phyloP scores from a whole-genome alignment of 2,888 invertebrate species.

The Spilosoma lubricipeda region DNA sequence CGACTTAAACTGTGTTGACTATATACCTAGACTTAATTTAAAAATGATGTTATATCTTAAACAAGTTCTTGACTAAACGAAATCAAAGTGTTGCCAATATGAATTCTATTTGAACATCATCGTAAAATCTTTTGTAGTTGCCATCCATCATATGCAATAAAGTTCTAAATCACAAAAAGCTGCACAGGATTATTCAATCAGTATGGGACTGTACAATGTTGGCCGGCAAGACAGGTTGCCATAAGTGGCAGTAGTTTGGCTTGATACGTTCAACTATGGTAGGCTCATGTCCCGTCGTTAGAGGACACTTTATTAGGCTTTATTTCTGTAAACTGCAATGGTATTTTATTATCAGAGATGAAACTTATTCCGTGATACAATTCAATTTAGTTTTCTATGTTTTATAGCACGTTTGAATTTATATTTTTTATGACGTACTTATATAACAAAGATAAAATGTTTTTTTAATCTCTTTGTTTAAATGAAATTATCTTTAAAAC shows the following conservation, averaged over 20 bases:
- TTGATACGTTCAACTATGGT: slow-evolving; percentile 15
- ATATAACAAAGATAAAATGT: no score
- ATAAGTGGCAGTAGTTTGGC: slow-evolving; percentile 33
- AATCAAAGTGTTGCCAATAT: background rate
- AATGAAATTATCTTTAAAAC: no score
- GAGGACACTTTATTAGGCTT: slow-evolving; percentile 11
- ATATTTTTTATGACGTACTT: no score
- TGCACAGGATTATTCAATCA: slow-evolving; percentile 40
- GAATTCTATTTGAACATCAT: background rate
- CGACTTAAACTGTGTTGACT: no score
- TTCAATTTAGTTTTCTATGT: background rate
- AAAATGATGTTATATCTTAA: background rate
- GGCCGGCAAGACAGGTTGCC: slow-evolving; percentile 32
- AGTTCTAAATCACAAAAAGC: slow-evolving; percentile 29
- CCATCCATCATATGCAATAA: no score
- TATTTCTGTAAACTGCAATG: slow-evolving; percentile 5
- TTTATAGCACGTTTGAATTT: no score
- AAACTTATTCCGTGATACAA: background rate
- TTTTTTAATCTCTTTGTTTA: no score
- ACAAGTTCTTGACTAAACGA: background rate
- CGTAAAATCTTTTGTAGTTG: background rate
- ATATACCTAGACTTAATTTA: no score
- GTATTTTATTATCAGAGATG: slow-evolving; percentile 4
- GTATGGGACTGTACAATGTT: slow-evolving; percentile 37
- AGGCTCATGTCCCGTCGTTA: slow-evolving; percentile 17